Conservation (phyloP, 2,797 vertebrate species). For the Arrhamphus sclerolepis region DNA sequence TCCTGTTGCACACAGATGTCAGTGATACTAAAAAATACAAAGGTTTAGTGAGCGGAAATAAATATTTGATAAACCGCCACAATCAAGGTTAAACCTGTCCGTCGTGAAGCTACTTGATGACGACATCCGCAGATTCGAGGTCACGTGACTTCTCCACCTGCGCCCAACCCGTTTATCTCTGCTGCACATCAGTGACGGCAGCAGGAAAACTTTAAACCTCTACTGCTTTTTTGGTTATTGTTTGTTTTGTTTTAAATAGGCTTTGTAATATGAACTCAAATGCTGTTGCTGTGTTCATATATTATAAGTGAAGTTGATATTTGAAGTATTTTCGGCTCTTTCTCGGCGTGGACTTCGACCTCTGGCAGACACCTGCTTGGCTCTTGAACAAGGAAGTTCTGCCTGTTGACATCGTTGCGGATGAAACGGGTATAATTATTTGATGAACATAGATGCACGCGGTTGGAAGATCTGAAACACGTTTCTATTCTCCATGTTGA, state of each 20-base stretch:
- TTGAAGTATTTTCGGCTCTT: not conserved
- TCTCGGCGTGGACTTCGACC: slow-evolving; percentile 65
- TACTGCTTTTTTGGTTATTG: not conserved
- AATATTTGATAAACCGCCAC: too few relatives aligned
- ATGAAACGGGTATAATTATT: slow-evolving; percentile 1
- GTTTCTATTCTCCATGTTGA: slow-evolving; percentile 19
- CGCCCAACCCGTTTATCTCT: slow-evolving; percentile 63
- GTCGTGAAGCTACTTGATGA: slow-evolving; percentile 44
- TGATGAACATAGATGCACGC: slow-evolving; percentile 9
- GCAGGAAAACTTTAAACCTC: not conserved
- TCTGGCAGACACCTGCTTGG: slow-evolving; percentile 39
- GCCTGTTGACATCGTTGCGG: not conserved
- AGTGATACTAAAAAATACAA: not conserved
- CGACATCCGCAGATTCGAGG: slow-evolving; percentile 10
- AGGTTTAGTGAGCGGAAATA: too few relatives aligned
- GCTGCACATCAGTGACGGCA: not conserved
- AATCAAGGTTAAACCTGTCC: not conserved
- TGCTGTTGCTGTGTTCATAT: not conserved
- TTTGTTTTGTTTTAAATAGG: not conserved
- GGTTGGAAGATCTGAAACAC: not conserved
- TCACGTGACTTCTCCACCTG: slow-evolving; percentile 74
- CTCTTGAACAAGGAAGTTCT: slow-evolving; percentile 70
- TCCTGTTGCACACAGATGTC: too few relatives aligned
- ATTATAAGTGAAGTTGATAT: not conserved
- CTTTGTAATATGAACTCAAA: fast-evolving